phyloP scores from a whole-genome alignment of 2,888 invertebrate genomes.

The Drosophila neotestacea region DNA sequence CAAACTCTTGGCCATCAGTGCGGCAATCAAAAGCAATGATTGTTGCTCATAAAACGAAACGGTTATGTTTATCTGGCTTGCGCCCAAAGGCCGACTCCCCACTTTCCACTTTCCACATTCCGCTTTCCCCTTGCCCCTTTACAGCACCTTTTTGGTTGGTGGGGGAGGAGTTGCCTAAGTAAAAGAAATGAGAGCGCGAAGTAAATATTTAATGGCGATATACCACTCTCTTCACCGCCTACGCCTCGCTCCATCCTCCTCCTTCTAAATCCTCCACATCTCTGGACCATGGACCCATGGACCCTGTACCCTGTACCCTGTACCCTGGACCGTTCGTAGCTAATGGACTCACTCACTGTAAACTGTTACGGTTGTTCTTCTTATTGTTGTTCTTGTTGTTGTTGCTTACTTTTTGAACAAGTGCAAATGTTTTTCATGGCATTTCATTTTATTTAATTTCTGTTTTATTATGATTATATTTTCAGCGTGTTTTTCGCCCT shows the following conservation, averaged over 20 bases:
- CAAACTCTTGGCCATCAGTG: constrained; percentile 60
- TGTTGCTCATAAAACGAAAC: constrained; percentile 83
- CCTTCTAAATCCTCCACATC: background rate
- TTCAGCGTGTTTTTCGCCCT: constrained; percentile 27
- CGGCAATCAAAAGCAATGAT: constrained; percentile 84
- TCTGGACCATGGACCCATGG: background rate
- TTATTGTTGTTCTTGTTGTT: constrained; percentile 17
- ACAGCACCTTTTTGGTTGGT: background rate
- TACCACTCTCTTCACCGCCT: constrained; percentile 13
- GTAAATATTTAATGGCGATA: constrained; percentile 75
- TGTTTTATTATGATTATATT: constrained; percentile 79
- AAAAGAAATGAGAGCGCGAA: constrained; percentile 73
- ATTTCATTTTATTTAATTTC: constrained; percentile 78
- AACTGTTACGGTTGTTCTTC: constrained; percentile 45
- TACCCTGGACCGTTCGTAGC: constrained; percentile 41
- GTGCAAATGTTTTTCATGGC: constrained; percentile 74
- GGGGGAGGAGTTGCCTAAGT: constrained; percentile 41
- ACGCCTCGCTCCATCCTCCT: constrained; percentile 6
- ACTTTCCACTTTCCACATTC: background rate
- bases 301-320: too few species aligned
- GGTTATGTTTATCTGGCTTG: constrained; percentile 83
- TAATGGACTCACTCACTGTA: constrained; percentile 64
- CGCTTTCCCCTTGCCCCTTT: background rate
- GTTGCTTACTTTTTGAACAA: constrained; percentile 71
- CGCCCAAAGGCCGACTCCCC: constrained; percentile 56